Evolutionary conservation across 2,888 invertebrate genomes (phyloP).

Genomic region (Lathronympha strigana): DNA sequence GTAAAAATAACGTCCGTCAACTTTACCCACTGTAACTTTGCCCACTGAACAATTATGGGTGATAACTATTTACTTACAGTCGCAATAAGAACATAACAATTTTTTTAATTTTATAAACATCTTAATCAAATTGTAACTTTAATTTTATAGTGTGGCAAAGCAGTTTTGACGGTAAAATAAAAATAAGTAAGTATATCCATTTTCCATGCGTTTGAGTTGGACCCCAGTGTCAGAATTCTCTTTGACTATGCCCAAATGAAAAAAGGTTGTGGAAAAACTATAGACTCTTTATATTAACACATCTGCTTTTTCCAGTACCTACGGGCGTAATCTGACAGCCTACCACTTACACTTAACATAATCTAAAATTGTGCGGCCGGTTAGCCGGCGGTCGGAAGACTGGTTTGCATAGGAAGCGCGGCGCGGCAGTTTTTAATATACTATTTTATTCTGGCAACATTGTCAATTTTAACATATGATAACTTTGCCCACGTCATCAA

Average conservation of each 20-base stretch:
- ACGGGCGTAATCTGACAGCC: constrained; percentile 14
- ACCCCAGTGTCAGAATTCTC: no score
- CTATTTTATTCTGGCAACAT: constrained; percentile 7
- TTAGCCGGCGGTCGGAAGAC: constrained; percentile 13
- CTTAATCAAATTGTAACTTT: no score
- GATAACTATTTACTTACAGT: no score
- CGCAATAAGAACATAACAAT: no score
- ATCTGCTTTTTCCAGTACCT: not conserved
- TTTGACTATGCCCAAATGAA: no score
- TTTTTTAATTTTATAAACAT: no score
- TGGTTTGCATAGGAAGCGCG: constrained; percentile 21
- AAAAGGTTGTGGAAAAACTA: no score
- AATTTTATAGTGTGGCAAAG: no score
- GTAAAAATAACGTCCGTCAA: not conserved
- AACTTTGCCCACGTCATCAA: not conserved
- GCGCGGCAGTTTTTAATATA: not conserved
- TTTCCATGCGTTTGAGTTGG: no score
- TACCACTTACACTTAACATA: constrained; percentile 38
- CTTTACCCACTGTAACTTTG: not conserved
- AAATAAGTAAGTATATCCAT: no score
- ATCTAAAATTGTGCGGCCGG: constrained; percentile 27
- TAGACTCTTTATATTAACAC: not conserved
- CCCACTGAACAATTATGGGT: not conserved
- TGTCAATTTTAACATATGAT: not conserved
- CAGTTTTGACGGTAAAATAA: no score